Evolutionary conservation across 2,888 invertebrate species (phyloP), one percentile per base, ranked within the genome.

Genomic region (Heliconius ismenius): DNA sequence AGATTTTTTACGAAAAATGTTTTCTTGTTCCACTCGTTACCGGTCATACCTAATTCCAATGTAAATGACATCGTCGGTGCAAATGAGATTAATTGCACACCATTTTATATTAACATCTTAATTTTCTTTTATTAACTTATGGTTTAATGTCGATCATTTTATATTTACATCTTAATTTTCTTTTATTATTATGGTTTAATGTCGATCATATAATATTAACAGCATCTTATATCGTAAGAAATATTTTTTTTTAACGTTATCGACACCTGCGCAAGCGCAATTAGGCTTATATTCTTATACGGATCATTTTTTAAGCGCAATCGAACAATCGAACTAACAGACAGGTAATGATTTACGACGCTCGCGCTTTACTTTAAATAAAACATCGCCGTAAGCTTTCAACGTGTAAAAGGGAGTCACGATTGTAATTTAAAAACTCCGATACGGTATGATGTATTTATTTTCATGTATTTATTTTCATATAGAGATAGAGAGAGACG

Each of bases 351-450:
- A 94, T 94, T 91, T 92, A 93, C 86, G 84, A 81, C 79, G 81
- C 86, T 92, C 91, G 89, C 93, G 92, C 92, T 91, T 90, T 83
- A 83, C 86, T 89, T 91, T 91, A 91, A 92, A 92, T 92, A 90
- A 90, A 89, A 91, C 91, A 92, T 91, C 85, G 93, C 93, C 92
- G 88, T 92, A 86, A 93, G 93, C 92, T 92, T 92, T 92, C 92
- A 89, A 87, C 89, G 86, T 89, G 88, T 90, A 89, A 88, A 90
- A 89, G 89, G 89, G 86, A 93, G 93, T 93, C 93, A 94, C 93
- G 93, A 93, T 87, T 90, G 92, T 90, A 93, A 93, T 93, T 93
- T 93, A 90, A 91, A 91, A 91, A 89, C 84, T 86, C 91, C 89
- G 90, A 91, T 90, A 88, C 86, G 89, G 87, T 90, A 90, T 89